phyloP scores from a whole-genome alignment of 2,797 vertebrate genomes.

The Rhinoraja longicauda region DNA sequence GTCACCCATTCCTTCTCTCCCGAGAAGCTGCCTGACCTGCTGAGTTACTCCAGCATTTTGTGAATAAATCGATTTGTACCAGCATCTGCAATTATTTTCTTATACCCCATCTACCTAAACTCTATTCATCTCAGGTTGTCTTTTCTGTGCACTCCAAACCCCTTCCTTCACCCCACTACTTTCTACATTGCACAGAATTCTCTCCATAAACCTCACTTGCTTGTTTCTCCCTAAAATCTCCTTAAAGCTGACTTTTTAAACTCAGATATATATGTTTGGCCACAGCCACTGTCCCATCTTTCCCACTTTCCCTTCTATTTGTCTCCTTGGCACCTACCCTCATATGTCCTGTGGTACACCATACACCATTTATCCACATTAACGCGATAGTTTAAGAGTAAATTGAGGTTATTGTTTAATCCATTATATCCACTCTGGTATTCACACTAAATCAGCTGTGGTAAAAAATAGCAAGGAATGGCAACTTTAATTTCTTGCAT shows the following conservation, averaged over 20 bases:
- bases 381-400: neutral
- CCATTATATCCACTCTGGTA: neutral
- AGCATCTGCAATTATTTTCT: too few species aligned
- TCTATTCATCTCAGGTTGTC: neutral
- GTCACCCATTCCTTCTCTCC: too few species aligned
- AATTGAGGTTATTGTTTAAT: neutral
- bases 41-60: too few species aligned
- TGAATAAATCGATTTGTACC: too few species aligned
- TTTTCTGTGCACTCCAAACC: neutral
- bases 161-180: neutral
- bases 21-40: too few species aligned
- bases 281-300: too few species aligned
- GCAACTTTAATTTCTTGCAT: neutral
- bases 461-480: neutral
- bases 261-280: neutral
- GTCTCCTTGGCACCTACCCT: too few species aligned
- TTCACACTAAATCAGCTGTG: neutral
- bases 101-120: too few species aligned
- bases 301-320: neutral
- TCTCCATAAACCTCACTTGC: neutral
- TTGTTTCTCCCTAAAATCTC: too few species aligned
- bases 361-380: too few species aligned
- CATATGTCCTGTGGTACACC: neutral
- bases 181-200: neutral
- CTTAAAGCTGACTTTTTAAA: neutral